Evolutionary conservation across 2,888 invertebrate species (phyloP).

Genomic region (Invenusta paracnida): DNA sequence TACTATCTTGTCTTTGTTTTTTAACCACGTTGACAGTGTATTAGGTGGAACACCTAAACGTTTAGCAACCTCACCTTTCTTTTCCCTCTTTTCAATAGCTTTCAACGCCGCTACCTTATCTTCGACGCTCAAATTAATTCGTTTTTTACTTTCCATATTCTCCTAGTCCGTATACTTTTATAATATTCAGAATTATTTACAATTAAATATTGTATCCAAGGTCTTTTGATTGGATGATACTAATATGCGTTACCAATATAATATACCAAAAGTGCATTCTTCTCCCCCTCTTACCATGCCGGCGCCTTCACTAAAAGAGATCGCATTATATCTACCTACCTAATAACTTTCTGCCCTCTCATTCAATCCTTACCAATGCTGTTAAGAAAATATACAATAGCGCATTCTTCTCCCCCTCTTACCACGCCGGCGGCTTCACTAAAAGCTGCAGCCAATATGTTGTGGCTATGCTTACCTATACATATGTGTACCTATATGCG

Average conservation of each 20-base stretch:
- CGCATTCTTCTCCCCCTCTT: not conserved
- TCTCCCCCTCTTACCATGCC: not conserved
- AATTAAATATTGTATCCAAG: not conserved
- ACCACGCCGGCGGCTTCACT: not conserved
- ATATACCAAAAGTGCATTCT: not conserved
- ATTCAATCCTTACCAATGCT: not conserved
- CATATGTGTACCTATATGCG: not conserved
- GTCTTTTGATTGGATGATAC: not conserved
- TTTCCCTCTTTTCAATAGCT: not conserved
- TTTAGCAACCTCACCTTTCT: not conserved
- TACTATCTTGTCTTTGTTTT: not conserved
- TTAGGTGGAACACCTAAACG: not conserved
- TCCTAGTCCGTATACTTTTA: not conserved
- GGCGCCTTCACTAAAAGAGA: not conserved
- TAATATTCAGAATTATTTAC: not conserved
- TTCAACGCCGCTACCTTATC: not conserved
- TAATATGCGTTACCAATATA: not conserved
- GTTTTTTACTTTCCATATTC: not conserved
- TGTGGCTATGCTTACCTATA: not conserved
- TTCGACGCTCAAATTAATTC: not conserved
- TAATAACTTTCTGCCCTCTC: not conserved
- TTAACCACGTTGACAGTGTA: constrained; percentile 3
- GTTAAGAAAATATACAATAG: not conserved
- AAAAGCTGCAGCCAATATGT: not conserved
- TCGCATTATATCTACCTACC: not conserved